Base-by-base conservation (phyloP, 2,797 vertebrate genomes). In the Sparus aurata region DNA sequence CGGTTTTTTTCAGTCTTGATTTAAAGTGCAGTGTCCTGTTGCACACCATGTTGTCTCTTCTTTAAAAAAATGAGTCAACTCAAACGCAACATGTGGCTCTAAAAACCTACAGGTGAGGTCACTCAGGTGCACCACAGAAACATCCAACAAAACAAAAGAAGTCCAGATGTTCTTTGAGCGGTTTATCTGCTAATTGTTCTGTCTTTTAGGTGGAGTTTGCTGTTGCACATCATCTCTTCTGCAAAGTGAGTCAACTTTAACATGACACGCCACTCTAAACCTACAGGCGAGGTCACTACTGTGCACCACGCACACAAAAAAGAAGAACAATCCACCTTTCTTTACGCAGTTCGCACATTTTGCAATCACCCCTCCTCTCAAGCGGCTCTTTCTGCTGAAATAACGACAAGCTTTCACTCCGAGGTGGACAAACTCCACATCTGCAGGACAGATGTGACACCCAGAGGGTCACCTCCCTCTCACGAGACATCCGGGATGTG, bases 371-470 rank as follows among this genome's bases (percentile, higher is more conserved):
- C 52, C 8, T 59, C 18, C 50, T 25, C 25, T 25, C 2, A 25
- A 2, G 11, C 22, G 17, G 9, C 1, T 34, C 30, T 3, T 25
- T 25, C 50, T 62, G 3, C 12, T 50, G 17, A 20, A 50, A 62
- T 50, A 4, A 23, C 18, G 11, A 30, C 30, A 20, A 22, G 55
- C 11, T 23, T 23, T 34, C 18, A 18, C 45, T 43, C 1, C 49
- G 38, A 49, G 59, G 61, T 17, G 27, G 72, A 34, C 43, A 30
- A 38, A 54, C 12, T 10, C 20, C 50, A 57, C 72, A 84, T 66
- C 18, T 82, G 79, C 66, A 64, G 45, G 57, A 71, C 71, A 81
- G 72, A 81, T 81, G 69, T 69, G 52, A 18, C 64, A 52, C 17
- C 54, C 43, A 57, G 15, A 16, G 50, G 63, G 57, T 43, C 68